These are phyloP conservation scores for Leiothrix lutea DNA, from an alignment of 2,113 vertebrate genomes.

Conservation along the genomic window DNA sequence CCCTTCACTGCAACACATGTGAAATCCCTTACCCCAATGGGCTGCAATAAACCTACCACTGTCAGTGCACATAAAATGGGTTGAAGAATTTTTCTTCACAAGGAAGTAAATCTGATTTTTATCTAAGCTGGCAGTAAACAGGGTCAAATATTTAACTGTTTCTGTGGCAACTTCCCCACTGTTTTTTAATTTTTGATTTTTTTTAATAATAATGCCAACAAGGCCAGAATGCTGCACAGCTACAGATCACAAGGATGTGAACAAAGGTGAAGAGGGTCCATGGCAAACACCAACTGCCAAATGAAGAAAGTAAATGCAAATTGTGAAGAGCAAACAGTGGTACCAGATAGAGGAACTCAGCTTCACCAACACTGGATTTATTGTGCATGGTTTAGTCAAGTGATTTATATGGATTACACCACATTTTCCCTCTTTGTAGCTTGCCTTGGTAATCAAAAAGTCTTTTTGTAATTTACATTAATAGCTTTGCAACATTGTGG, in stretches of 20 bases:
- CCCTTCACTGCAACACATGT: not conserved
- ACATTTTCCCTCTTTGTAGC: conserved; percentile 32
- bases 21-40: conserved; percentile 18
- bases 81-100: conserved; percentile 29
- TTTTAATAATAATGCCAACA: not conserved
- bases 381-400: not conserved
- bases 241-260: not conserved
- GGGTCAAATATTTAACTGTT: conserved; percentile 58
- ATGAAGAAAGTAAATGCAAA: not conserved
- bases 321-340: not conserved
- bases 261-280: not conserved
- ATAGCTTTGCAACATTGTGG: conserved; percentile 55
- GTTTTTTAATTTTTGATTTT: not conserved
- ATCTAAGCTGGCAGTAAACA: conserved; percentile 60
- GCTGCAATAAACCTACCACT: conserved; percentile 6
- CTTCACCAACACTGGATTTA: conserved; percentile 10
- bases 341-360: not conserved
- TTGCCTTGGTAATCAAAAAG: conserved; percentile 43
- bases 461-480: conserved; percentile 61
- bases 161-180: conserved; percentile 20
- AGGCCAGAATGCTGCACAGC: not conserved
- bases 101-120: conserved; percentile 52
- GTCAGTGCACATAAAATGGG: not conserved
- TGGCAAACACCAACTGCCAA: not conserved
- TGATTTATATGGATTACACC: conserved; percentile 53